These are phyloP conservation scores for Metacarcinus magister DNA, from an alignment of 2,888 invertebrate genomes.

Conservation along the genomic window DNA sequence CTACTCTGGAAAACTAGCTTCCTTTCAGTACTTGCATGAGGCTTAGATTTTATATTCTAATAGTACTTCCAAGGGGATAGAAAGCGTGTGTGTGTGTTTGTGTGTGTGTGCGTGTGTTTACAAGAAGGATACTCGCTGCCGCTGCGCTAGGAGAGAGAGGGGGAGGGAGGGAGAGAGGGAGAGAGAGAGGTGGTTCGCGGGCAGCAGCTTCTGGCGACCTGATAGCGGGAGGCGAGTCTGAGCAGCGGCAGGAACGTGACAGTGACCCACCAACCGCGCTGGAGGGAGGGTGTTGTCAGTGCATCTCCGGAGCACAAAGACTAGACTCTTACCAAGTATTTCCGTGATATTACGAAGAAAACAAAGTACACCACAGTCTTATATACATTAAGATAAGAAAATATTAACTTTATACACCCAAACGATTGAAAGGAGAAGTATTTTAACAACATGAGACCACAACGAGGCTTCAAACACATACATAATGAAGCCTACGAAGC, in stretches of 20 bases:
- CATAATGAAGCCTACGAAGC: background rate
- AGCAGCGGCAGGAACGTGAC: background rate
- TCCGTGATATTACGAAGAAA: background rate
- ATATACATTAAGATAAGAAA: background rate
- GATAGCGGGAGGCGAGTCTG: background rate
- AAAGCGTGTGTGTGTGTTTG: no score
- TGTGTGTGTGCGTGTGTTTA: no score
- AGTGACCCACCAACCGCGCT: slow-evolving; percentile 28
- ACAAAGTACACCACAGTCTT: background rate
- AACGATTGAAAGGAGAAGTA: background rate
- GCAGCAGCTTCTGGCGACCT: no score
- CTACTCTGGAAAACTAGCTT: no score
- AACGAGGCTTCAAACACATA: background rate
- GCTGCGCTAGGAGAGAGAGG: no score
- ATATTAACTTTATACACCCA: no score
- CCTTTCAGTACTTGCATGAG: no score
- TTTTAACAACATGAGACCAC: background rate
- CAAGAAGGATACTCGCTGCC: no score
- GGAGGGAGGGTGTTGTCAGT: background rate
- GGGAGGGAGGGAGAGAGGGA: no score
- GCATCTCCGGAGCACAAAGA: background rate
- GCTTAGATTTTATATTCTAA: no score
- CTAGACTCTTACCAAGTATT: background rate
- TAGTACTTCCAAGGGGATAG: no score
- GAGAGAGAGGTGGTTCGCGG: no score